Evolutionary conservation across 2,797 vertebrate species (phyloP), one percentile per base, ranked within the genome.

Genomic region (Helicolenus hilgendorfi): DNA sequence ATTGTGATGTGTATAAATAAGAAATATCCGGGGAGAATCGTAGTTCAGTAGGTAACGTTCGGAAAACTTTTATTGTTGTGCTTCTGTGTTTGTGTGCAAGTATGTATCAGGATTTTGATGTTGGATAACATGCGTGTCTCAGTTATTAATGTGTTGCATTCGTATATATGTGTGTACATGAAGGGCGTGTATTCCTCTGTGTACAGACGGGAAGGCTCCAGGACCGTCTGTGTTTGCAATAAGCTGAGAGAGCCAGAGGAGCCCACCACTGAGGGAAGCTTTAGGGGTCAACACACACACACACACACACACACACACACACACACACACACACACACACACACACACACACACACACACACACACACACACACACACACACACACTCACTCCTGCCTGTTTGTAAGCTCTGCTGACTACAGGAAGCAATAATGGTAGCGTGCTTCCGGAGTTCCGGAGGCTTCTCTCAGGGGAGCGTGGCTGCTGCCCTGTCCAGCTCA

Each of bases 341-440:
- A 53, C 67, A 77, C 59, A 71, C 64, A 65, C 74, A 53, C 64
- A 77, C 73, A 64, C 74, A 80, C 68, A 65, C 59, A 72, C 76
- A 72, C 80, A 84, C 29, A 73, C 74, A 82, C 53, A 70, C 58
- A 63, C 75, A 72, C 62, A 58, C 58, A 75, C 65, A 84, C 71
- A 77, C 79, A 79, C n/a, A 72, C 36, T 35, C 75, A 35, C 69
- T 58, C 72, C 75, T 83, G 84, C 69, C 77, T 93, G 92, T 96
- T 96, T 91, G 92, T 91, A 87, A 94, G 92, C 93, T 90, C 91
- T 91, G 94, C 94, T 92, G 93, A 93, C 93, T 94, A 89, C 94
- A 95, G 96, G 95, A 97, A 96, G 93, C 90, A 96, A 96, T 96
- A 94, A 95, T 95, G 92, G 91, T 91, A 89, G 94, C 89, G 26